Evolutionary conservation across 1,140 invertebrate species (phyloP).

Genomic region (Fopius arisanus): DNA sequence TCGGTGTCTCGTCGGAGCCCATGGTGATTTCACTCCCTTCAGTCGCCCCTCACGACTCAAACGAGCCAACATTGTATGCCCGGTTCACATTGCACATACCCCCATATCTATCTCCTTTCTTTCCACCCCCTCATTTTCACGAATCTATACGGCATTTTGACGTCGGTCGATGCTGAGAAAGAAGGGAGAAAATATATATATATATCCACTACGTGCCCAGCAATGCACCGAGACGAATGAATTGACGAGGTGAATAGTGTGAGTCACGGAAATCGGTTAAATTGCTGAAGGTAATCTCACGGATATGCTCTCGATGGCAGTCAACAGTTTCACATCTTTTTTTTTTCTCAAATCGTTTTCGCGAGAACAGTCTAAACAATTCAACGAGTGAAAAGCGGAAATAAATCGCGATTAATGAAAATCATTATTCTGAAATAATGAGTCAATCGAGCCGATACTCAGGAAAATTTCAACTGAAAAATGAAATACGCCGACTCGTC

Average conservation of each 20-base stretch:
- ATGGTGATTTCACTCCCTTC: background rate
- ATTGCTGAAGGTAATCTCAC: background rate
- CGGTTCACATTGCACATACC: constrained; percentile 35
- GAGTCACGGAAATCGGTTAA: background rate
- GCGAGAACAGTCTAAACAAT: no score
- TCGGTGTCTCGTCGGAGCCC: background rate
- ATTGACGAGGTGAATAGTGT: background rate
- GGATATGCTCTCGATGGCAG: background rate
- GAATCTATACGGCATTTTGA: background rate
- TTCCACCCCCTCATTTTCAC: background rate
- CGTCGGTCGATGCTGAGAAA: constrained; percentile 16
- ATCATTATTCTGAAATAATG: no score
- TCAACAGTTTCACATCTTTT: background rate
- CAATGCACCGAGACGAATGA: constrained; percentile 2
- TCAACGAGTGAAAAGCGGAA: no score
- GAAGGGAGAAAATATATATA: background rate
- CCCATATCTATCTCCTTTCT: background rate
- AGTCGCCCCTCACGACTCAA: constrained; percentile 27
- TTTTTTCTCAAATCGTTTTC: no score
- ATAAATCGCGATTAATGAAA: no score
- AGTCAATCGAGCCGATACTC: no score
- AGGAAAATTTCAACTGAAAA: no score
- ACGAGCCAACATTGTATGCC: constrained; percentile 38
- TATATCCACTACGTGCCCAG: background rate
- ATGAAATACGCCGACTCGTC: no score